Percentiles rank a stretch among this genome's conserved stretches.
Conservation (phyloP, 1,140 invertebrate genomes). For the Forficula auricularia region DNA sequence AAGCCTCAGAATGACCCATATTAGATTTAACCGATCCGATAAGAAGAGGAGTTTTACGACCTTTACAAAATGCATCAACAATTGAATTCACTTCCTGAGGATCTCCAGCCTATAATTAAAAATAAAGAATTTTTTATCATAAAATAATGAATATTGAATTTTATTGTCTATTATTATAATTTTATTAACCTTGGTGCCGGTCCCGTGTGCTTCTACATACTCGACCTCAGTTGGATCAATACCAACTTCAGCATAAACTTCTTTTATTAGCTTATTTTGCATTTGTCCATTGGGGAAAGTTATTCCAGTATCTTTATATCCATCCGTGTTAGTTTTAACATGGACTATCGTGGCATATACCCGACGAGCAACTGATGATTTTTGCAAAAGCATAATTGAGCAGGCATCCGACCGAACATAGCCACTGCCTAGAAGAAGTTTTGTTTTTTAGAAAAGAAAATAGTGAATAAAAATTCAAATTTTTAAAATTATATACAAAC, state of each 20-base stretch:
- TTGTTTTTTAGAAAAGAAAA: slow-evolving; percentile 6
- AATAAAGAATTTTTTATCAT: neutral
- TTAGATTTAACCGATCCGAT: slow-evolving; percentile 95
- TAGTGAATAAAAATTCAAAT: slow-evolving; percentile 4
- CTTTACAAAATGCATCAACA: slow-evolving; percentile 76
- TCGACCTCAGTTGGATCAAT: slow-evolving; percentile 62
- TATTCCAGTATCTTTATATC: slow-evolving; percentile 71
- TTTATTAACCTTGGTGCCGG: slow-evolving; percentile 61
- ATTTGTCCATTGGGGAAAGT: slow-evolving; percentile 76
- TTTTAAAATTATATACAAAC: slow-evolving; percentile 21
- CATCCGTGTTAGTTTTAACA: slow-evolving; percentile 78
- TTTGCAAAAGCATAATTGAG: slow-evolving; percentile 66
- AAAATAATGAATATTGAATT: neutral
- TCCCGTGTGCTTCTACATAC: slow-evolving; percentile 92
- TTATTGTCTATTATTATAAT: neutral
- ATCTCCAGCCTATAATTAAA: slow-evolving; percentile 48
- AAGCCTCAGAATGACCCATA: slow-evolving; percentile 93
- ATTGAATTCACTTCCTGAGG: slow-evolving; percentile 92
- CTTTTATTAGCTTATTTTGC: slow-evolving; percentile 70
- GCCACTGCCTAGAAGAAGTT: slow-evolving; percentile 43
- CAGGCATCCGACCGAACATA: slow-evolving; percentile 84
- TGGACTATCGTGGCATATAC: slow-evolving; percentile 75
- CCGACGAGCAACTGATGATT: slow-evolving; percentile 48
- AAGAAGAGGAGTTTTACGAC: slow-evolving; percentile 57
- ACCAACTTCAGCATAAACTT: slow-evolving; percentile 65